Percentiles rank a stretch among this genome's conserved stretches.
Evolutionary conservation across 2,797 vertebrate genomes (phyloP).

Genomic region (Pteronotus mesoamericanus): DNA sequence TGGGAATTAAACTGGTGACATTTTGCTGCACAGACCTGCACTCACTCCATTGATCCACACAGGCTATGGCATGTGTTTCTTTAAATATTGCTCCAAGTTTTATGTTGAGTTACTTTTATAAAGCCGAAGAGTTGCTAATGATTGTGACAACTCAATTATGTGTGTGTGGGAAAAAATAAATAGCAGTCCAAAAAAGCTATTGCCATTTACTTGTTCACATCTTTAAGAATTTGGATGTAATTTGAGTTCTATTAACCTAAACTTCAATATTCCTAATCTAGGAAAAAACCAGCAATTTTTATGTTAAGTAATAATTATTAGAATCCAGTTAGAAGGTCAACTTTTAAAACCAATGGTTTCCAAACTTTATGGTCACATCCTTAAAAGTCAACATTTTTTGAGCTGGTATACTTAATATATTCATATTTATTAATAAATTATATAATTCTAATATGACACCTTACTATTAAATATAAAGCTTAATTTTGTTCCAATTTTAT

Average conservation of each 20-base stretch:
- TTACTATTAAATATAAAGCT: background rate
- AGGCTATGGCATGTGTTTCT: background rate
- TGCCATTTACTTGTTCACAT: background rate
- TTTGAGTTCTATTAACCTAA: background rate
- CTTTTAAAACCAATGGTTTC: background rate
- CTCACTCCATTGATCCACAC: no score
- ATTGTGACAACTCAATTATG: background rate
- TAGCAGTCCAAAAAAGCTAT: background rate
- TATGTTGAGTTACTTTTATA: background rate
- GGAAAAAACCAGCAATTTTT: background rate
- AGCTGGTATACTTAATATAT: background rate
- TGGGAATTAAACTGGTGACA: no score
- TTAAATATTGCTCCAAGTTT: constrained; percentile 1
- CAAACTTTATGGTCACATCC: background rate
- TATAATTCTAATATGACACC: background rate
- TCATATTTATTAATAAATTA: background rate
- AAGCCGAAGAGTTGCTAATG: background rate
- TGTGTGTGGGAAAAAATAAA: background rate
- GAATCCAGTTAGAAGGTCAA: background rate
- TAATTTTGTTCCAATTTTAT: background rate
- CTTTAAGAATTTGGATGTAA: background rate
- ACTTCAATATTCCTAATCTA: background rate
- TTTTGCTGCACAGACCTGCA: no score
- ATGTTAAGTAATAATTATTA: background rate
- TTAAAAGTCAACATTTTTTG: background rate